These are phyloP conservation scores for Orthosia cruda DNA, from an alignment of 2,888 invertebrate genomes.

Conservation along the genomic window DNA sequence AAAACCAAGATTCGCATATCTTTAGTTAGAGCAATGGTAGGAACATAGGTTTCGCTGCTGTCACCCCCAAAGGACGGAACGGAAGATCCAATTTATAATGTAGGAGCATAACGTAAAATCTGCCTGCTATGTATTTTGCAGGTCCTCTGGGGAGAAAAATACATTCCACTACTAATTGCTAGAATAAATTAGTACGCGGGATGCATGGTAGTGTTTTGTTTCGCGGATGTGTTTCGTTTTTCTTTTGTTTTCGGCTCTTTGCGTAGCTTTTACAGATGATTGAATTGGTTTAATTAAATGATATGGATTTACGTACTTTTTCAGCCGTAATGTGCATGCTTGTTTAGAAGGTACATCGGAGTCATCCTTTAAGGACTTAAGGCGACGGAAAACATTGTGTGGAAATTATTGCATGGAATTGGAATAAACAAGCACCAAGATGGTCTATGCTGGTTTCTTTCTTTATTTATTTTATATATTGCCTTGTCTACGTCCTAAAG, in stretches of 20 bases:
- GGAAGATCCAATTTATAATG: slow-evolving; percentile 71
- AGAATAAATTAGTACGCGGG: slow-evolving; percentile 64
- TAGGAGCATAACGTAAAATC: slow-evolving; percentile 65
- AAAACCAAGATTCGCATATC: slow-evolving; percentile 57
- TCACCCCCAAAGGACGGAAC: slow-evolving; percentile 57
- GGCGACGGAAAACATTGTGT: background rate
- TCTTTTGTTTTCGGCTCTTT: slow-evolving; percentile 22
- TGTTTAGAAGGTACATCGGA: background rate
- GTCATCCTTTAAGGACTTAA: background rate
- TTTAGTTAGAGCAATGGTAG: slow-evolving; percentile 61
- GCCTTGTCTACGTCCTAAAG: no score
- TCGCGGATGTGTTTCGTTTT: slow-evolving; percentile 23
- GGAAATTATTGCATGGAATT: background rate
- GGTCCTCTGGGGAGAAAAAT: slow-evolving; percentile 68
- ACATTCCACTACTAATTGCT: slow-evolving; percentile 65
- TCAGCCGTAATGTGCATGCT: no score
- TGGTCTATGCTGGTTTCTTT: background rate
- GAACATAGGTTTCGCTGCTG: slow-evolving; percentile 53
- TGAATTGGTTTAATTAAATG: slow-evolving; percentile 27
- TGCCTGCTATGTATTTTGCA: slow-evolving; percentile 59
- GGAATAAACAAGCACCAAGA: background rate
- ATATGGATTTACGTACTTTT: background rate
- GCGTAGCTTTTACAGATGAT: slow-evolving; percentile 31
- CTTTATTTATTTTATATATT: no score
- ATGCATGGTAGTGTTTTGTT: slow-evolving; percentile 46